phyloP scores from a whole-genome alignment of 2,113 vertebrate genomes.

The Grallaria varia region DNA sequence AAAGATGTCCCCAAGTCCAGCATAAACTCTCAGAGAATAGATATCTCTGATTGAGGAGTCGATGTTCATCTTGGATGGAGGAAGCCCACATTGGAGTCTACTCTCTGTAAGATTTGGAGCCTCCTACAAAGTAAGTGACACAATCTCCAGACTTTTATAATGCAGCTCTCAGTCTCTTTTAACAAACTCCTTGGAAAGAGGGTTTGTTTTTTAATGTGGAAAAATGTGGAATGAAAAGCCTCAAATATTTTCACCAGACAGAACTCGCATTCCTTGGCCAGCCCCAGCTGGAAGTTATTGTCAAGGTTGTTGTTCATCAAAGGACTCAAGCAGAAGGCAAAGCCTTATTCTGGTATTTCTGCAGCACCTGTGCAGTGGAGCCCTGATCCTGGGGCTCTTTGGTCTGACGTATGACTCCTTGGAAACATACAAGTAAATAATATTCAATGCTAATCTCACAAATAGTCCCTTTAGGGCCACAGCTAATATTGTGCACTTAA shows the following conservation, averaged over 20 bases:
- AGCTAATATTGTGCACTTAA: not conserved
- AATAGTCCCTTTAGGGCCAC: slow-evolving; percentile 12
- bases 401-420: not conserved
- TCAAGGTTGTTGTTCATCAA: slow-evolving; percentile 19
- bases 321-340: not conserved
- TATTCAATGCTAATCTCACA: slow-evolving; percentile 4
- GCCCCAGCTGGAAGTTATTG: slow-evolving; percentile 39
- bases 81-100: not conserved
- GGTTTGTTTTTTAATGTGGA: slow-evolving; percentile 31
- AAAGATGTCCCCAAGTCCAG: not conserved
- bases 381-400: not conserved
- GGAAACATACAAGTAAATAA: not conserved
- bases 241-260: slow-evolving; percentile 51
- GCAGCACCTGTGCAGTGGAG: slow-evolving; percentile 7
- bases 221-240: slow-evolving; percentile 47
- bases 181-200: slow-evolving; percentile 28
- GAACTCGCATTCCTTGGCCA: slow-evolving; percentile 2
- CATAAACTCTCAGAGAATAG: not conserved
- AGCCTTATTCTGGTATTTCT: slow-evolving; percentile 1
- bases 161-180: not conserved
- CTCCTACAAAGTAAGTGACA: not conserved
- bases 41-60: not conserved
- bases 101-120: not conserved
- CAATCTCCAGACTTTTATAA: not conserved
- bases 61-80: not conserved